A percentile compares a stretch with the other conserved stretches of the same genome.
These are phyloP conservation scores for Microtus oregoni DNA, from an alignment of 2,113 vertebrate species.

Conservation along the genomic window DNA sequence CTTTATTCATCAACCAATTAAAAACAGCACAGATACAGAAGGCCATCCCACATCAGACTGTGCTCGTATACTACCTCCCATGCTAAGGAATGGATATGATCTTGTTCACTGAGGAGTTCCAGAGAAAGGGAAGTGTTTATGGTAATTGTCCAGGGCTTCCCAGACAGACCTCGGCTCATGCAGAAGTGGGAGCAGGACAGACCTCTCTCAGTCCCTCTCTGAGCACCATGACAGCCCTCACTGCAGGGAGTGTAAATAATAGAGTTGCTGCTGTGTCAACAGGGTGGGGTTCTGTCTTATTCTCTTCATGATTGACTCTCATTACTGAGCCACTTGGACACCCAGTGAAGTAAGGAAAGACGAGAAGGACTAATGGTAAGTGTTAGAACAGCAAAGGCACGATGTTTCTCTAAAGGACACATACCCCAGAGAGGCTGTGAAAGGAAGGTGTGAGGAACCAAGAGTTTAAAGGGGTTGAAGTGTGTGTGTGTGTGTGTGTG, in stretches of 20 bases:
- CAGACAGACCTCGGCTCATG: accelerated
- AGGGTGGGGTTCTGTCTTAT: not conserved
- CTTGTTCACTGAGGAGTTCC: not conserved
- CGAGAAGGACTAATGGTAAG: too few species aligned
- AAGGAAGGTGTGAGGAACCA: accelerated
- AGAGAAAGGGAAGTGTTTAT: not conserved
- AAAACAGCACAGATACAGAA: too few species aligned
- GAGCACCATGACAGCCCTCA: not conserved
- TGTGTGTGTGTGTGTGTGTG: not conserved
- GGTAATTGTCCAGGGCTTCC: not conserved
- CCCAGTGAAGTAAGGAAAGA: accelerated
- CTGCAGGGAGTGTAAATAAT: not conserved
- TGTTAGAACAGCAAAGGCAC: not conserved
- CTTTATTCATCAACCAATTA: too few species aligned
- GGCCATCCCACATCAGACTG: not conserved
- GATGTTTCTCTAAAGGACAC: not conserved
- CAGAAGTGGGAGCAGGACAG: not conserved
- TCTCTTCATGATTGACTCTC: not conserved
- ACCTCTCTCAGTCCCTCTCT: not conserved
- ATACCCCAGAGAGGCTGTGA: not conserved
- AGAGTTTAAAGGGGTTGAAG: not conserved
- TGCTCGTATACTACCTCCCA: not conserved
- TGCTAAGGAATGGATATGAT: not conserved
- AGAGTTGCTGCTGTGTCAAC: not conserved
- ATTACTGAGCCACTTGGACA: not conserved